Conservation (phyloP, 2,888 invertebrate species). For the Cetonia aurata region DNA sequence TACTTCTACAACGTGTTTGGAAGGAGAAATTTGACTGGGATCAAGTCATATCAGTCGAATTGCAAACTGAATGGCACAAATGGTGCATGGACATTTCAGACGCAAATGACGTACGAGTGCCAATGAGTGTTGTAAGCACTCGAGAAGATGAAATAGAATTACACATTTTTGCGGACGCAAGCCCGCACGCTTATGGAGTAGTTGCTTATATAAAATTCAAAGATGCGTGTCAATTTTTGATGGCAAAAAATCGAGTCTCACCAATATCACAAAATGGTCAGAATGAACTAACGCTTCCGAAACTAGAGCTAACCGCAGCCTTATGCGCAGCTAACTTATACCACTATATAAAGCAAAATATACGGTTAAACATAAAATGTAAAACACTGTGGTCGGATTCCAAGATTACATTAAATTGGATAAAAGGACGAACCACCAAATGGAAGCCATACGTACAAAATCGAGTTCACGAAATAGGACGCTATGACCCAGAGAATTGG, state of each 20-base stretch:
- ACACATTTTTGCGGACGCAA: constrained; percentile 3
- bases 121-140: no score
- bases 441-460: neutral
- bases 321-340: neutral
- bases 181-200: neutral
- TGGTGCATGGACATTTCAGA: no score
- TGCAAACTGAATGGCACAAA: no score
- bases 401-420: constrained; percentile 1
- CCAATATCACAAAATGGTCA: constrained; percentile 4
- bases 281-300: neutral
- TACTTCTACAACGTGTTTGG: no score
- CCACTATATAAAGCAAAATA: neutral
- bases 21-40: no score
- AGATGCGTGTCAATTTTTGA: neutral
- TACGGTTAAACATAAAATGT: neutral
- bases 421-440: constrained; percentile 5
- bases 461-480: neutral
- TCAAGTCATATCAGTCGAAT: no score
- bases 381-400: neutral
- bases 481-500: neutral
- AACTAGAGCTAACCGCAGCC: neutral
- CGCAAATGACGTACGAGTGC: no score
- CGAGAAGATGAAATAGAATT: constrained; percentile 1
- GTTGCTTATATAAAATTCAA: neutral
- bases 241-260: neutral